Conservation (phyloP, 2,888 invertebrate species). For the Calameuta idolon region DNA sequence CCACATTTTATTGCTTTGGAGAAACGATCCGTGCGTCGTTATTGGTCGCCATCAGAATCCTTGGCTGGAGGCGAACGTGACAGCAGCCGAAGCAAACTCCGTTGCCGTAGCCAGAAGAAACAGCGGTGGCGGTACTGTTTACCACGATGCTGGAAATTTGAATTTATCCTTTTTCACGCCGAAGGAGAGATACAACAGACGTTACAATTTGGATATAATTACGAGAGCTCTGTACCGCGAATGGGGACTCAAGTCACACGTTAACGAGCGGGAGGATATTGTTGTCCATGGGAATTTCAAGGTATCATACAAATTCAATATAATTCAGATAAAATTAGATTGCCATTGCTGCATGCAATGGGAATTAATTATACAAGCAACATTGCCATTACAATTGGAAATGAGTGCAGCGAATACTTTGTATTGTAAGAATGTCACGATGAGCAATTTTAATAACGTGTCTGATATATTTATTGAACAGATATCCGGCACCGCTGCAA, state of each 20-base stretch:
- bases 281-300: conserved; percentile 81
- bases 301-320: conserved; percentile 68
- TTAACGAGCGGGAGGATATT: conserved; percentile 90
- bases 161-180: conserved; percentile 94
- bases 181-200: conserved; percentile 84
- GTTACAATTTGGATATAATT: conserved; percentile 88
- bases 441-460: background rate
- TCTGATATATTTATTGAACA: conserved; percentile 55
- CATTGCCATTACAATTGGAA: background rate
- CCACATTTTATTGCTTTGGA: conserved; percentile 91
- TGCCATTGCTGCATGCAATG: background rate
- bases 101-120: conserved; percentile 88
- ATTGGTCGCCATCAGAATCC: conserved; percentile 98
- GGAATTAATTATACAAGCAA: background rate
- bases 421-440: background rate
- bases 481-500: conserved; percentile 97
- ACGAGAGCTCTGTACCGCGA: conserved; percentile 84
- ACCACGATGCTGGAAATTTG: conserved; percentile 93
- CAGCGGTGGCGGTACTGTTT: conserved; percentile 97
- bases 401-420: background rate
- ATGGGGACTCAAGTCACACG: conserved; percentile 81
- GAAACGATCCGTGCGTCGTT: conserved; percentile 94
- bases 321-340: background rate
- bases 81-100: conserved; percentile 74
- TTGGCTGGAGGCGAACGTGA: conserved; percentile 90